A percentile compares a stretch with the other conserved stretches of the same genome.
These are phyloP conservation scores for Xylophagus ater DNA, from an alignment of 2,888 invertebrate genomes.

Conservation along the genomic window DNA sequence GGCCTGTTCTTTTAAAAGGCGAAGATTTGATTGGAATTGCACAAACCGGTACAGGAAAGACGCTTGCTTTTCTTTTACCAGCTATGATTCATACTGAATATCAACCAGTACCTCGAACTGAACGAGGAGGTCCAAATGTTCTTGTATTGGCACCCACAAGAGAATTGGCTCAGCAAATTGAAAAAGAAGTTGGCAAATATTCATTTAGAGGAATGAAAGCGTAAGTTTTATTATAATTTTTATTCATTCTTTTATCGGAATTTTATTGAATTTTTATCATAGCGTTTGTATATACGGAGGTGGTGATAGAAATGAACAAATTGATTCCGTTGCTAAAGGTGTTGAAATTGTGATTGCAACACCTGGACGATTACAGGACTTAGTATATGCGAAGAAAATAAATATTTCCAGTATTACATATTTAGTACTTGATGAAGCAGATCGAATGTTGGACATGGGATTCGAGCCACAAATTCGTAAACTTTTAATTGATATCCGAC, in stretches of 20 bases:
- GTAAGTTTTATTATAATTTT: slow-evolving; percentile 36
- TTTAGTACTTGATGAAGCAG: slow-evolving; percentile 86
- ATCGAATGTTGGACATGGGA: slow-evolving; percentile 79
- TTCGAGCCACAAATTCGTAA: slow-evolving; percentile 82
- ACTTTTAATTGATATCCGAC: slow-evolving; percentile 66
- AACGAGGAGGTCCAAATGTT: slow-evolving; percentile 73
- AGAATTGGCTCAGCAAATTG: slow-evolving; percentile 86
- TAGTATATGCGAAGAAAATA: slow-evolving; percentile 61
- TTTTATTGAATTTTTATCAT: slow-evolving; percentile 12
- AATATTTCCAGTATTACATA: slow-evolving; percentile 72
- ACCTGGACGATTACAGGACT: slow-evolving; percentile 84
- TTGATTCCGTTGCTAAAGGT: slow-evolving; percentile 59
- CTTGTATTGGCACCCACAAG: slow-evolving; percentile 86
- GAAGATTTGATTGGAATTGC: slow-evolving; percentile 94
- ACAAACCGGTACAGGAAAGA: slow-evolving; percentile 91
- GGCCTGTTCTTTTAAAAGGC: slow-evolving; percentile 86
- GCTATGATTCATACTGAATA: slow-evolving; percentile 87
- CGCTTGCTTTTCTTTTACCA: slow-evolving; percentile 84
- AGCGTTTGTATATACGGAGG: slow-evolving; percentile 89
- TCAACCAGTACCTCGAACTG: slow-evolving; percentile 59
- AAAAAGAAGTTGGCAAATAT: slow-evolving; percentile 83
- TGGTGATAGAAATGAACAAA: slow-evolving; percentile 68
- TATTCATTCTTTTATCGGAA: not conserved
- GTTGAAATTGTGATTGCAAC: slow-evolving; percentile 93
- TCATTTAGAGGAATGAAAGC: slow-evolving; percentile 77